Base-by-base conservation (phyloP, 2,888 invertebrate genomes). In the Escarpia spicata region DNA sequence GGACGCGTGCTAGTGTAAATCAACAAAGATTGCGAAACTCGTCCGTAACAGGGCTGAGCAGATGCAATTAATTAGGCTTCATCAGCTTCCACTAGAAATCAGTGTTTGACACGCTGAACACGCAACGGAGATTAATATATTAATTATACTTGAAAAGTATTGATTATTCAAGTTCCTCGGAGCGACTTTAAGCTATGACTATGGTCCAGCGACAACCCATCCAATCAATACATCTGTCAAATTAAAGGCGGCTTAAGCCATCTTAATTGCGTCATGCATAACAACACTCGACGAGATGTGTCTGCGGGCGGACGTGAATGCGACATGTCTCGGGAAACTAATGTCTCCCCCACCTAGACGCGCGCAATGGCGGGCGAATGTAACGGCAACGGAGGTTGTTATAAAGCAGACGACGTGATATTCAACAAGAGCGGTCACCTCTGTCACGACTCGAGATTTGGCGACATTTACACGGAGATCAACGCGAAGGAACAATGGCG, bases 221-320 rank as follows among this genome's bases (percentile, higher is more conserved):
- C 26, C 26, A n/a, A 75, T 75, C 75, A 75, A 75, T 75, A 26
- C 15, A 26, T 15, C 6, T 15, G 26, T 52, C 26, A 26, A 15
- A 26, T 15, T 26, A 75, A 75, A 75, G 75, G 26, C 75, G 75
- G 19, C 19, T 75, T 75, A 75, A 75, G 1, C 19, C 75, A 26
- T 75, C 75, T 75, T 75, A 75, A 75, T 75, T 75, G 75, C 75
- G n/a, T 75, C 75, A 75, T 75, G 75, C 75, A 75, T 26, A 75
- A 75, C 6, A 75, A 19, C n/a, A 75, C 75, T 75, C 6, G 75
- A 75, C n/a, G 75, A 75, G 75, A 75, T 75, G 75, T n/a, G 15
- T 75, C 6, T 26, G 75, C 75, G 75, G 75, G 6, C 26, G n/a
- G 75, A 75, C 75, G 75, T 75, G 75, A 75, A 75, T 19, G 75